Base-by-base conservation (phyloP, 1,140 invertebrate genomes). In the Drosophila bifasciata region DNA sequence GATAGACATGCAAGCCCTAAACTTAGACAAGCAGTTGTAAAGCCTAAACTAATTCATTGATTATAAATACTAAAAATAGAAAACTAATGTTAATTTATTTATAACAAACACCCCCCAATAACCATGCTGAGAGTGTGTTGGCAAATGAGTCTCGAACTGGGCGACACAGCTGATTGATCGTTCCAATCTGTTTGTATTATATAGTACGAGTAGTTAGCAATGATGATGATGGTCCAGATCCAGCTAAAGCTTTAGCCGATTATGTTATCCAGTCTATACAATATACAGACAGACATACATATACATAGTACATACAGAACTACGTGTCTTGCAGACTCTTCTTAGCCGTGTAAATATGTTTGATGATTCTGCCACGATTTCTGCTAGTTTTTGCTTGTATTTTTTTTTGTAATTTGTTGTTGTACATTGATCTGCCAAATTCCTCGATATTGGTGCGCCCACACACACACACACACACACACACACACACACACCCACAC, bases 81-180 rank as follows among this genome's bases (percentile, higher is more conserved):
- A 21, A 57, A 57, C 40, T 78, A 83, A 74, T 83, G 79, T 83
- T 83, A 79, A 84, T 76, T 83, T 83, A 84, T 83, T 84, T 84
- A 71, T 83, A 83, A 25, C 23, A 25, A 25, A 0, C 23, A 5
- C 23, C 23, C 0, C 23, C 23, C 23, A 6, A 25, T 25, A 36
- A 69, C 56, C 51, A 57, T 45, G 8, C 19, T 58, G 48, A 44
- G 55, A 79, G 62, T 46, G 50, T 57, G 61, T 73, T n/a, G n/a
- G 69, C 69, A 75, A 67, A 73, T 71, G 61, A 49, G 64, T 70
- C 52, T 69, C 41, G 49, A 57, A 53, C 45, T 41, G 46, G 63
- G 41, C 53, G 21, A 16, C 36, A 16, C 36, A 16, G 9, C 51
- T 7, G 44, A 21, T 50, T 13, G 13, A 13, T 39, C n/a, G n/a